Evolutionary conservation across 2,113 vertebrate genomes (phyloP), one percentile per base, ranked within the genome.

Genomic region (Microcebus tavaratra): DNA sequence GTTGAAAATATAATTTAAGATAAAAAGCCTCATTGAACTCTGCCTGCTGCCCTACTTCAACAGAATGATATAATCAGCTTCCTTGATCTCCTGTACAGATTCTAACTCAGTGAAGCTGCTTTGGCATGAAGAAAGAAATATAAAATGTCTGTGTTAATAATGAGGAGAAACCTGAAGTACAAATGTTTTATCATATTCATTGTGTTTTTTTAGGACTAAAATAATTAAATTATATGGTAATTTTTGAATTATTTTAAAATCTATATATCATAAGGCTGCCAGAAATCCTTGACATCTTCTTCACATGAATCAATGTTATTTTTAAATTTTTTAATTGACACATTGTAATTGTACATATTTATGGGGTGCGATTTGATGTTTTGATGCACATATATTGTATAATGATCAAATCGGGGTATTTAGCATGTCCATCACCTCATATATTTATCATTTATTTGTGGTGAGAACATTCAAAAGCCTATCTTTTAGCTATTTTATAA

Each of bases 11-110:
- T 65, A 70, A 83, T 96, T 98, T 98, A 94, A 84, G 95, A 94
- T 31, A 81, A 97, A 97, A 96, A 95, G 83, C 45, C 83, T 97
- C 80, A 63, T 80, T 95, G 95, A 97, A 98, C 42, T 96, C 73
- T 80, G 15, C 34, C 85, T 27, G 87, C 78, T 90, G 70, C 57
- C 93, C 93, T 31, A 0, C 0, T 48, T 29, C 29, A 93, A 36
- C 78, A 89, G 68, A 39, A 76, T 42, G 97, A 91, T 75, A 94
- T 0, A 13, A 17, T 14, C 84, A 94, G 82, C 45, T 61, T 76
- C 57, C 76, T 55, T 76, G 25, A 93, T 95, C 82, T 96, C 96
- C 73, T 73, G 81, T 5, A 29, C 70, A 79, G 67, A 96, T 23
- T 97, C 61, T 42, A 83, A 97, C 27, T 79, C 0, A 87, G 0